A percentile compares a stretch with the other conserved stretches of the same genome.
Conservation (phyloP, 2,797 vertebrate genomes). For the Heterohyrax brucei region DNA sequence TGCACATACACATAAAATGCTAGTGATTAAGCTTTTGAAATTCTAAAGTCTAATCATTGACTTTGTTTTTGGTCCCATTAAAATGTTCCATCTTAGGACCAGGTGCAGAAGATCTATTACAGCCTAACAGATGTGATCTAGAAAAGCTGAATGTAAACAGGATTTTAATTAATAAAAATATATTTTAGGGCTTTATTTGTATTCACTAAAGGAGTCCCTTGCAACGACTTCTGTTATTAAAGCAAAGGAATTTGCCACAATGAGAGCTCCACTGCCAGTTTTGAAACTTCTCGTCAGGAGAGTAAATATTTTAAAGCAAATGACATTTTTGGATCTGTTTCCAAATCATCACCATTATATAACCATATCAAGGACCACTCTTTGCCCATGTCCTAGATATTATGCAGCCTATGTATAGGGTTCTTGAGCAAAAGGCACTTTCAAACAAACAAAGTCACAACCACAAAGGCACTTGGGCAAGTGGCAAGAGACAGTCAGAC, state of each 20-base stretch:
- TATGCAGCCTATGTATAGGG: constrained; percentile 29
- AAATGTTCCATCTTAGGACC: constrained; percentile 62
- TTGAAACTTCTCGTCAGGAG: constrained; percentile 61
- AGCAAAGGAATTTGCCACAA: constrained; percentile 48
- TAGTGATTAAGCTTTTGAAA: constrained; percentile 75
- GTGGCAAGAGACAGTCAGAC: constrained; percentile 24
- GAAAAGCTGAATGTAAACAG: constrained; percentile 73
- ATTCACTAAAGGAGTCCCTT: neutral
- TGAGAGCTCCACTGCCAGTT: constrained; percentile 24
- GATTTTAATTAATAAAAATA: constrained; percentile 76
- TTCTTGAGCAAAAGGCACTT: constrained; percentile 76
- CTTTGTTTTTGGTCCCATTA: constrained; percentile 36
- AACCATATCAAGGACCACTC: neutral
- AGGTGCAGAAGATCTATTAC: constrained; percentile 65
- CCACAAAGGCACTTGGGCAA: constrained; percentile 64
- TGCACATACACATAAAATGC: constrained; percentile 68
- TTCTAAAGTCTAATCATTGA: constrained; percentile 41
- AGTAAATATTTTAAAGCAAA: constrained; percentile 72
- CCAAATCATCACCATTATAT: neutral
- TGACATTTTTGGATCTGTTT: constrained; percentile 21
- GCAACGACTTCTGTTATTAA: constrained; percentile 52
- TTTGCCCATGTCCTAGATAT: neutral
- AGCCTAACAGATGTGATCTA: constrained; percentile 61
- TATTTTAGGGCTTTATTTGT: constrained; percentile 43
- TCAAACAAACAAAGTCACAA: constrained; percentile 35